Base-by-base conservation (phyloP, 1,140 invertebrate species). In the Microplitis demolitor region DNA sequence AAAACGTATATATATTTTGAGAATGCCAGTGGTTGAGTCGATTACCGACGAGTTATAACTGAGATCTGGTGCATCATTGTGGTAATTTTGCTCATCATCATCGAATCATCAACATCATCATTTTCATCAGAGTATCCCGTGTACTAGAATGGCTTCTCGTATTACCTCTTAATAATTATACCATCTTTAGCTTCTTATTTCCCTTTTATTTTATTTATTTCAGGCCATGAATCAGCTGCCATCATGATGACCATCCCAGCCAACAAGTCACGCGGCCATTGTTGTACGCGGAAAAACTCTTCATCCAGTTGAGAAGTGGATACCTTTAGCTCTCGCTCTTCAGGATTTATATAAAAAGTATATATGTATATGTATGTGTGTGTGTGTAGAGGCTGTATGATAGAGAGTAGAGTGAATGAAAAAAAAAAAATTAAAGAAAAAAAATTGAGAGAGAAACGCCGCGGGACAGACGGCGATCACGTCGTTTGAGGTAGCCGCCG, bases 401-500 rank as follows among this genome's bases (percentile, higher is more conserved):
- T 58, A 61, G 50, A 71, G n/a, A 56, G 31, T 13, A 58, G 11
- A 11, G 11, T 34, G n/a, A 54, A 68, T n/a, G 6, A 72, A 58
- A 63, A 74, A 70, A 72, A 62, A 69, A 66, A 13, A 4, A 11
- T 16, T 14, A 54, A 70, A 63, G 64, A 70, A 62, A 56, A 73
- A 60, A 62, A 60, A 66, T 16, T n/a, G 39, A 16, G 62, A 71
- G 66, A 51, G 45, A 63, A 66, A 58, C 61, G 71, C 66, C 66
- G 74, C 66, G 66, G 66, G 70, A 68, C 61, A 69, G 68, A 58
- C 69, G 63, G 69, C 58, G 74, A 70, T 71, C 67, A 64, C 63
- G 73, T 72, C 73, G 75, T 76, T 76, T 76, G 75, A 76, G 75
- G 75, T 76, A 76, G 75, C 75, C 75, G 75, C 75, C 75, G 67